phyloP scores from a whole-genome alignment of 2,113 vertebrate genomes.

The Oreochromis tanganicae region DNA sequence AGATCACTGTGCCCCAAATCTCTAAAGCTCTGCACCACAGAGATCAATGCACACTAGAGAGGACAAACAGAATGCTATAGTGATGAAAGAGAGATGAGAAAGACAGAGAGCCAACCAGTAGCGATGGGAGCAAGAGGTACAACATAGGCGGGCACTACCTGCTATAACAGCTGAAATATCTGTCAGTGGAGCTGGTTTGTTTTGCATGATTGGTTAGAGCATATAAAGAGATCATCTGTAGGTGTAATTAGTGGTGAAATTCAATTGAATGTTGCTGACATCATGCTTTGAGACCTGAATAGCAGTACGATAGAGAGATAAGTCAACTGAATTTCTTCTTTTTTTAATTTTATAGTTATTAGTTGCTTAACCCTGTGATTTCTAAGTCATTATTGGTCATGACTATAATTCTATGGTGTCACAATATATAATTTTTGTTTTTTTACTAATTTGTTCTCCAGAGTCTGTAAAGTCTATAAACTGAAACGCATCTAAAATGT shows the following conservation, averaged over 20 bases:
- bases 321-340: neutral
- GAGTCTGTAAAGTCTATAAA: neutral
- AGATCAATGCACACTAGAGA: constrained; percentile 52
- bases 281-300: neutral
- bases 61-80: constrained; percentile 47
- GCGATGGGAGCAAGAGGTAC: neutral
- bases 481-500: neutral
- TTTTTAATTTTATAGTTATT: neutral
- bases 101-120: constrained; percentile 2
- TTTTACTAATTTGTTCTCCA: neutral
- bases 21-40: constrained; percentile 53
- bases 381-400: neutral
- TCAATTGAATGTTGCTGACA: neutral
- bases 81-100: constrained; percentile 20
- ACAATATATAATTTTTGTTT: rapidly evolving
- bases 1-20: constrained; percentile 47
- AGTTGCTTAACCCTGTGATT: neutral
- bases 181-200: constrained; percentile 2
- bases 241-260: neutral
- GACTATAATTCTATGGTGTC: neutral
- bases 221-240: neutral
- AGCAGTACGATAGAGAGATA: neutral
- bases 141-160: neutral
- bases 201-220: constrained; percentile 10
- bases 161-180: constrained; percentile 13